Conservation (phyloP, 92 coral and sea anemone genomes). For the Isaurus tuberculatus region DNA sequence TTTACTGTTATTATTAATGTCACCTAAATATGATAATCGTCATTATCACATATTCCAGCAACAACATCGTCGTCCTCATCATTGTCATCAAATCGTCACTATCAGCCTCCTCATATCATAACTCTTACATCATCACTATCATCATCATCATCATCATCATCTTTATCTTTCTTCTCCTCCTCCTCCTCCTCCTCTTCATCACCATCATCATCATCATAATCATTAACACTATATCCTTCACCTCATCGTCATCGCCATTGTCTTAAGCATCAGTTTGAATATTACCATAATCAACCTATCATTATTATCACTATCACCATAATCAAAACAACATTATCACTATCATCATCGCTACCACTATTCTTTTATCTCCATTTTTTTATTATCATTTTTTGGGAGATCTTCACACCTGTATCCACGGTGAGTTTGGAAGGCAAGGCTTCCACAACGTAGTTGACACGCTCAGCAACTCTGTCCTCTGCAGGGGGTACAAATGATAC, state of each 20-base stretch:
- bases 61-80: neutral
- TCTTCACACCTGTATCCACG: slow-evolving; percentile 29
- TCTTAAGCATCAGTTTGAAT: neutral
- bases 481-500: neutral
- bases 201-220: too few relatives aligned
- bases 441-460: slow-evolving; percentile 20
- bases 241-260: neutral
- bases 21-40: neutral
- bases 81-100: too few relatives aligned
- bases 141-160: neutral
- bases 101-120: too few relatives aligned
- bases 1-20: neutral
- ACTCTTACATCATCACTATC: too few relatives aligned
- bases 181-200: too few relatives aligned
- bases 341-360: too few relatives aligned
- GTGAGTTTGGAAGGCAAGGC: slow-evolving; percentile 35
- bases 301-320: too few relatives aligned
- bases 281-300: neutral
- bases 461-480: slow-evolving; percentile 11
- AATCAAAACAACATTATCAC: too few relatives aligned
- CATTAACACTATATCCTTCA: neutral
- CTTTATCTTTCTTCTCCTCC: neutral
- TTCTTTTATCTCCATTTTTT: too few relatives aligned
- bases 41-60: neutral
- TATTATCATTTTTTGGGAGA: too few relatives aligned